Base-by-base conservation (phyloP, 2,797 vertebrate genomes). In the Esox lucius region DNA sequence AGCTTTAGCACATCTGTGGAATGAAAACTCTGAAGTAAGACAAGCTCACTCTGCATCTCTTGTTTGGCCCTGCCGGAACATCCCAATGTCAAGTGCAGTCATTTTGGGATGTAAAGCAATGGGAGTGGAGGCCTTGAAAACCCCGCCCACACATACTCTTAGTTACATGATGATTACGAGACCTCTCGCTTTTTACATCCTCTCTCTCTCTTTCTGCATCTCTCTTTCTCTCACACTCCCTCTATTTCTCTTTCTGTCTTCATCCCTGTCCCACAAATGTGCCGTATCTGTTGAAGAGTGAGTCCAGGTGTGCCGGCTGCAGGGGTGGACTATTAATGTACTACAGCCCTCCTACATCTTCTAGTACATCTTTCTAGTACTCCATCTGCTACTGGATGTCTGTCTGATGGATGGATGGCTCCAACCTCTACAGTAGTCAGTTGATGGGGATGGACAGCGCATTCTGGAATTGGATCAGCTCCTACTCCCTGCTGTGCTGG, bases 401-500 rank as follows among this genome's bases (percentile, higher is more conserved):
- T 9, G 11, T 15, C 16, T 28, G 16, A 65, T 65, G 62, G 13
- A 59, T 59, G 56, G 56, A 46, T 13, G 42, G 28, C 62, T 65
- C 24, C 28, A 65, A 59, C n/a, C 8, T 31, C 26, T 62, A 9
- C 24, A 2, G 24, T 65, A 8, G 62, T 65, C 28, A 17, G 22
- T 59, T 16, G 8, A 3, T 59, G 28, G 28, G 26, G 62, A 65
- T 75, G 39, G 51, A 68, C n/a, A 22, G 65, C 39, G 59, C 22
- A 28, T 31, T 33, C 62, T 67, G 62, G 62, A 48, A 28, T 26
- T 13, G 49, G 49, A 56, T n/a, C 73, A 85, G 62, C 4, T 65
- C 62, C 28, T 33, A 62, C 80, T 56, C 68, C 75, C 68, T 75
- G 71, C 76, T 71, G 0, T 86, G 68, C 73, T 80, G 84, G 82